phyloP scores from a whole-genome alignment of 1,140 invertebrate species.

The Temnothorax longispinosus region DNA sequence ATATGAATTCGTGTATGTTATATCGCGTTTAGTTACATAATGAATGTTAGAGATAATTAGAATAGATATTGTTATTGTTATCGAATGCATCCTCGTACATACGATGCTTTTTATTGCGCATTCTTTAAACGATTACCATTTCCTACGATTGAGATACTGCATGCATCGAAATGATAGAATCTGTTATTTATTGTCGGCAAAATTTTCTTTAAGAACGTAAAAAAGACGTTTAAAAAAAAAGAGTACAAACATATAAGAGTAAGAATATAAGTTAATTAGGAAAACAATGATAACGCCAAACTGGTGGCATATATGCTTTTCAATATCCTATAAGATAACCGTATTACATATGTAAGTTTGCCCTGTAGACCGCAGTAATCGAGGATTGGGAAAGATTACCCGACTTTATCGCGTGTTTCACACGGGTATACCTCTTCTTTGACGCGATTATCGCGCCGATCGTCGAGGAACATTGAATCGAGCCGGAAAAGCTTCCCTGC shows the following conservation, averaged over 20 bases:
- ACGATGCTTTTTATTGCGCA: not conserved
- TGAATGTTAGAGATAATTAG: constrained; percentile 50
- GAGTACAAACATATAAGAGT: not conserved
- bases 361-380: not conserved
- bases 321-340: not conserved
- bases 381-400: constrained; percentile 10
- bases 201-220: not conserved
- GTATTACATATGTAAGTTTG: not conserved
- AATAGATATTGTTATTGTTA: not conserved
- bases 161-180: not conserved
- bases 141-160: not conserved
- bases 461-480: constrained; percentile 4
- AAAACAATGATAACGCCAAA: not conserved
- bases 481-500: not conserved
- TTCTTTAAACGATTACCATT: not conserved
- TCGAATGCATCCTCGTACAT: not conserved
- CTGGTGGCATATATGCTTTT: not conserved
- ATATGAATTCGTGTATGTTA: constrained; percentile 29
- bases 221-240: not conserved
- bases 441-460: constrained; percentile 5
- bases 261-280: not conserved
- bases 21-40: not conserved
- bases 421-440: not conserved
- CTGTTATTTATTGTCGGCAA: not conserved
- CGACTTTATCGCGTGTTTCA: not conserved